A percentile compares a stretch with the other conserved stretches of the same genome.
phyloP scores from a whole-genome alignment of 2,797 vertebrate species.

The Danionella dracula region DNA sequence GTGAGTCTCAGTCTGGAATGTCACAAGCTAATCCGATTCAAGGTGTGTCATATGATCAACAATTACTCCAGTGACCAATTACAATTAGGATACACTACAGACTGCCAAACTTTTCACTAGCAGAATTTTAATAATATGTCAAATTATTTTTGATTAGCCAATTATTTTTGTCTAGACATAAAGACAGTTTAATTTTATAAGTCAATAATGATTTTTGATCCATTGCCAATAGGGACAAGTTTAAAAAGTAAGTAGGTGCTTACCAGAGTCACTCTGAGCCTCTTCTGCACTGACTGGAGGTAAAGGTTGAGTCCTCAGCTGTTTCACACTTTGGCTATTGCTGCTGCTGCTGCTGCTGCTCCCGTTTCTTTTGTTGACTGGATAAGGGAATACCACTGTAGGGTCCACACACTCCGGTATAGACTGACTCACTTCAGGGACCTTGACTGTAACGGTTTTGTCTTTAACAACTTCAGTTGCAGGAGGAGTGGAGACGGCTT shows the following conservation, averaged over 20 bases:
- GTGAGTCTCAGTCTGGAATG: constrained; percentile 46
- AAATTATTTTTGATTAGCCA: background rate
- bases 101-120: constrained; percentile 18
- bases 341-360: constrained; percentile 34
- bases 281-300: constrained; percentile 63
- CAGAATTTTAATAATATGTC: background rate
- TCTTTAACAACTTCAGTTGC: constrained; percentile 41
- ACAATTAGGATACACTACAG: background rate
- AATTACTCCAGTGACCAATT: constrained; percentile 44
- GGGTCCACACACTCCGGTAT: constrained; percentile 88
- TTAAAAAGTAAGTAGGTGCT: constrained; percentile 40
- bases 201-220: too few species aligned
- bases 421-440: constrained; percentile 64
- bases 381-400: constrained; percentile 87
- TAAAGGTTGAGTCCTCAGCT: constrained; percentile 43
- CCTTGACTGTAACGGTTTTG: constrained; percentile 44
- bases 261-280: constrained; percentile 86
- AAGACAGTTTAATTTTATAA: background rate
- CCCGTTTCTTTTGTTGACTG: constrained; percentile 76
- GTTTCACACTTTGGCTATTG: constrained; percentile 41
- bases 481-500: constrained; percentile 44
- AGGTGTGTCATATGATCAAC: constrained; percentile 65
- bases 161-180: background rate
- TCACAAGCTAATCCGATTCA: constrained; percentile 66
- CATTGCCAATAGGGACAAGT: too few species aligned